phyloP scores from a whole-genome alignment of 2,113 vertebrate species.

The Orthonyx spaldingii region DNA sequence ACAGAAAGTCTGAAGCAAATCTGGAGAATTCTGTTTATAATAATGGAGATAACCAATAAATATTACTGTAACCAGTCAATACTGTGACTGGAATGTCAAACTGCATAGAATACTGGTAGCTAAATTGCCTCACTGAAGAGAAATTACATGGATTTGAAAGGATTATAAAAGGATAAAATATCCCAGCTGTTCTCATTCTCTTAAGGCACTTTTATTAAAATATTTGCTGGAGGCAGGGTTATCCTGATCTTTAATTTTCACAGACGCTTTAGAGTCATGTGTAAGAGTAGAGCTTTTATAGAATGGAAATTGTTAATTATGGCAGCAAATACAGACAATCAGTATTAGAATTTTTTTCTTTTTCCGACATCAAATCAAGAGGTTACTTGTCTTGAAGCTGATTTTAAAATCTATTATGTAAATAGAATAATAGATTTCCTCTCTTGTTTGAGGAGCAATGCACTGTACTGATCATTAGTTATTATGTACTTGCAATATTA shows the following conservation, averaged over 20 bases:
- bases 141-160: conserved; percentile 36
- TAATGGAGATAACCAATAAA: neutral
- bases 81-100: conserved; percentile 26
- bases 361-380: neutral
- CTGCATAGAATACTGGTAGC: neutral
- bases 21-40: neutral
- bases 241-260: neutral
- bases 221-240: neutral
- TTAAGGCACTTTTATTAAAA: conserved; percentile 10
- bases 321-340: neutral
- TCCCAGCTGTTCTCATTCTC: neutral
- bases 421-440: neutral
- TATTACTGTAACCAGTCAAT: neutral
- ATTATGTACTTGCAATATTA: neutral
- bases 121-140: conserved; percentile 19
- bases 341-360: neutral
- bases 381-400: neutral
- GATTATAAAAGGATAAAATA: conserved; percentile 43
- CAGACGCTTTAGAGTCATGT: neutral
- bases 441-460: neutral
- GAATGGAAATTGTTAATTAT: neutral
- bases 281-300: neutral
- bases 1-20: neutral
- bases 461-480: neutral
- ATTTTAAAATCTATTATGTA: neutral